A percentile compares a stretch with the other conserved stretches of the same genome.
Evolutionary conservation across 2,797 vertebrate genomes (phyloP).

Genomic region (Melanotaenia boesemani): DNA sequence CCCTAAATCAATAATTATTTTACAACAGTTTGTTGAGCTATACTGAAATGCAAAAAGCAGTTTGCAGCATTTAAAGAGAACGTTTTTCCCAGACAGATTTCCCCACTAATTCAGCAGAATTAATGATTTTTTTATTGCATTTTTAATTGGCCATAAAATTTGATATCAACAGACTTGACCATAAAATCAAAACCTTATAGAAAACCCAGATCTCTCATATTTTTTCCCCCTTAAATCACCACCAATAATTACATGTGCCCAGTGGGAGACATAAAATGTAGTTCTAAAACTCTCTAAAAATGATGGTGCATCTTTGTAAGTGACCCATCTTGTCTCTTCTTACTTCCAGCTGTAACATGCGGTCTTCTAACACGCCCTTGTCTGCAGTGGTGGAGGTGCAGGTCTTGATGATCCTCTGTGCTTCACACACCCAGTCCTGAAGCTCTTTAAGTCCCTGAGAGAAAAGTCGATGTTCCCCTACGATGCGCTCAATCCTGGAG

Average conservation of each 20-base stretch:
- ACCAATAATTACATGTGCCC: not conserved
- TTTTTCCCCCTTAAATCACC: not conserved
- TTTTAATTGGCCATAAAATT: not conserved
- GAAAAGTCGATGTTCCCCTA: conserved; percentile 94
- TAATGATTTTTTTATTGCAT: not conserved
- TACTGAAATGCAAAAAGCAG: not conserved
- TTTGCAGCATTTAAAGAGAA: not conserved
- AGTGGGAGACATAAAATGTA: not conserved
- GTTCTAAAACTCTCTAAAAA: not conserved
- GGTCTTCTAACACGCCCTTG: conserved; percentile 91
- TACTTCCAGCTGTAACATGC: conserved; percentile 96
- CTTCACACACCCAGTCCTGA: conserved; percentile 93
- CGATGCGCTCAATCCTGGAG: conserved; percentile 91
- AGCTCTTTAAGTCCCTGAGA: conserved; percentile 91
- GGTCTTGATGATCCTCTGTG: conserved; percentile 88
- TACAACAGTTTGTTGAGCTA: not conserved
- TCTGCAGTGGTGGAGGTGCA: conserved; percentile 91
- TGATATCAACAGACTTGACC: not conserved
- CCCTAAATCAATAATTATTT: not conserved
- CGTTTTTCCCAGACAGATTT: not conserved
- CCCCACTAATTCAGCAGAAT: not conserved
- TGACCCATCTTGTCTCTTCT: conserved; percentile 9
- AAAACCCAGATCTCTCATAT: not conserved
- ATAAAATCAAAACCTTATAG: not conserved
- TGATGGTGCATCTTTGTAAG: not conserved